These are phyloP conservation scores for Clarias magur DNA, from an alignment of 2,113 vertebrate genomes.

Conservation along the genomic window DNA sequence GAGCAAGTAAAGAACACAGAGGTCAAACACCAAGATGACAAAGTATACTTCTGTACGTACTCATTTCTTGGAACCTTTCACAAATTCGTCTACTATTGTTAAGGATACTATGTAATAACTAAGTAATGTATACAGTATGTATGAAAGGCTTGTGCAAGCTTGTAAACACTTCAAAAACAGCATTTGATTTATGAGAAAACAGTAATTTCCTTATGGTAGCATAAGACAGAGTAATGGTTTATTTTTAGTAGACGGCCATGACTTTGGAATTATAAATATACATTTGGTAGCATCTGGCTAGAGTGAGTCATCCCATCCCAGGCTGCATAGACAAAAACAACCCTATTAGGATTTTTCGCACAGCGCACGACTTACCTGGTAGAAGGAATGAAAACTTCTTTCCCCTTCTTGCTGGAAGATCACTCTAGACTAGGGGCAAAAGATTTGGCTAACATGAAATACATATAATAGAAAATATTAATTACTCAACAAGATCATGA, in stretches of 20 bases:
- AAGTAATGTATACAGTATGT: not conserved
- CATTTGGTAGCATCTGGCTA: conserved; percentile 29
- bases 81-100: not conserved
- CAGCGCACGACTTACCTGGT: conserved; percentile 81
- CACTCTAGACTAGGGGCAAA: conserved; percentile 82
- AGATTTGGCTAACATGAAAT: conserved; percentile 2
- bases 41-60: conserved; percentile 6
- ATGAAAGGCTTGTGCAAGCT: not conserved
- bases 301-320: conserved; percentile 20
- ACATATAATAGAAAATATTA: not conserved
- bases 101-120: not conserved
- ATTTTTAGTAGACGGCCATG: conserved; percentile 21
- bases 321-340: conserved; percentile 27
- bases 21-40: not conserved
- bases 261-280: conserved; percentile 33
- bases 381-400: conserved; percentile 95
- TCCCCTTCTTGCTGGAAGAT: conserved; percentile 95
- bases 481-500: not conserved
- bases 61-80: not conserved
- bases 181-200: not conserved
- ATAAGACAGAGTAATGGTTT: conserved; percentile 17
- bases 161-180: not conserved
- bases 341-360: not conserved
- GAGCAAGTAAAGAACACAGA: conserved; percentile 12
- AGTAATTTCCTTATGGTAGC: conserved; percentile 1